Percentiles rank a stretch among this genome's conserved stretches.
phyloP scores from a whole-genome alignment of 2,797 vertebrate species.

The Furcifer pardalis region DNA sequence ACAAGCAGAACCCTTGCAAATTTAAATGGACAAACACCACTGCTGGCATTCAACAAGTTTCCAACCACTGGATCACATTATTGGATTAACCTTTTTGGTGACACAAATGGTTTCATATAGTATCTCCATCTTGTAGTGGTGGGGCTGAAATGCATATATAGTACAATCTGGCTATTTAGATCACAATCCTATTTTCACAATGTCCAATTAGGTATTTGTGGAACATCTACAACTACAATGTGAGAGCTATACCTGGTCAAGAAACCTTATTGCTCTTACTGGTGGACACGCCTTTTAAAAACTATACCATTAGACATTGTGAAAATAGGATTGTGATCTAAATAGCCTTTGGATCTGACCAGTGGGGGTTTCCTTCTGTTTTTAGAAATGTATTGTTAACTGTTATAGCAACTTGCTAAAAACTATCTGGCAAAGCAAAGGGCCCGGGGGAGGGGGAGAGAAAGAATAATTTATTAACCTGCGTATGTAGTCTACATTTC shows the following conservation, averaged over 20 bases:
- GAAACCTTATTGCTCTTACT: slow-evolving; percentile 56
- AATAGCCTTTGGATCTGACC: not conserved
- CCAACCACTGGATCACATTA: not conserved
- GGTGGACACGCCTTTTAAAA: slow-evolving; percentile 36
- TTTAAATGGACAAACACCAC: too few species aligned
- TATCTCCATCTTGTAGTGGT: not conserved
- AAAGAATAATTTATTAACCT: slow-evolving; percentile 25
- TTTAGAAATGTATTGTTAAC: slow-evolving; percentile 52
- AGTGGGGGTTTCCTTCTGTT: not conserved
- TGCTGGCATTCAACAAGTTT: too few species aligned
- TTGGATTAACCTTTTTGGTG: not conserved
- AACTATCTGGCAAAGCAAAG: slow-evolving; percentile 46
- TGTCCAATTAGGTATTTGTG: not conserved
- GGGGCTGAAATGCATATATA: not conserved
- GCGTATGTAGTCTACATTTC: not conserved
- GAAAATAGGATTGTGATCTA: not conserved
- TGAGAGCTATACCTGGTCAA: slow-evolving; percentile 11
- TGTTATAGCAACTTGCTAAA: too few species aligned
- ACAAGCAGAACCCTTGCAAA: too few species aligned
- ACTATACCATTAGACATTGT: not conserved
- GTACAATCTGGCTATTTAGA: too few species aligned
- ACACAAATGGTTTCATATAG: too few species aligned
- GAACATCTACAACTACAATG: not conserved
- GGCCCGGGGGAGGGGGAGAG: slow-evolving; percentile 50
- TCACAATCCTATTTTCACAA: not conserved